Evolutionary conservation across 2,888 invertebrate genomes (phyloP), one percentile per base, ranked within the genome.

Genomic region (Slavum lentiscoides): DNA sequence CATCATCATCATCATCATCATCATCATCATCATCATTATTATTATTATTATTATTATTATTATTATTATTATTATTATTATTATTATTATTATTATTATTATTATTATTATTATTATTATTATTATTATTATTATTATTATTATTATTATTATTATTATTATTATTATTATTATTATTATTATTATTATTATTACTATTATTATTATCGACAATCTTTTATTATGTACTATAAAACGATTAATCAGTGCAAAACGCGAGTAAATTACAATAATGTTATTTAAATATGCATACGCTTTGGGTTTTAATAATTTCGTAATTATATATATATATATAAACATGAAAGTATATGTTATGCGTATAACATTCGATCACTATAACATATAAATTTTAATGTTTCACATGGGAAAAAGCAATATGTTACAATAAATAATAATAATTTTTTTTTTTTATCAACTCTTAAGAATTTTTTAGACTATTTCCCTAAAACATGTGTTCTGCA

Each of bases 141-240:
- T n/a, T n/a, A n/a, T n/a, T n/a, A n/a, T n/a, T 39, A 39, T 39
- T 39, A 39, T 39, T 39, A 3, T 39, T 39, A 39, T 39, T 39
- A 39, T 39, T 39, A 7, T 43, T 43, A 43, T 43, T 43, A 43
- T 43, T 43, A 43, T 43, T 43, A 43, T 43, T 43, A 43, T 43
- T 43, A 43, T 49, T 15, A 49, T 49, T 13, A 49, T 49, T 49
- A 49, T 49, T 13, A 68, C 23, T 6, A 55, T 55, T 6, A 55
- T 69, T 30, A 69, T 55, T 59, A 75, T 75, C n/a, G 75, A 76
- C 75, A 76, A 76, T 76, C 75, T 76, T 72, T 30, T 59, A 49
- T 49, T 49, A 58, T 76, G 30, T 59, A 76, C 68, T 76, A 58
- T 68, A 17, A 66, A 75, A 75, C 21, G 19, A 67, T 66, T 75